Evolutionary conservation across 2,797 vertebrate species (phyloP).

Genomic region (Tangara arthus): DNA sequence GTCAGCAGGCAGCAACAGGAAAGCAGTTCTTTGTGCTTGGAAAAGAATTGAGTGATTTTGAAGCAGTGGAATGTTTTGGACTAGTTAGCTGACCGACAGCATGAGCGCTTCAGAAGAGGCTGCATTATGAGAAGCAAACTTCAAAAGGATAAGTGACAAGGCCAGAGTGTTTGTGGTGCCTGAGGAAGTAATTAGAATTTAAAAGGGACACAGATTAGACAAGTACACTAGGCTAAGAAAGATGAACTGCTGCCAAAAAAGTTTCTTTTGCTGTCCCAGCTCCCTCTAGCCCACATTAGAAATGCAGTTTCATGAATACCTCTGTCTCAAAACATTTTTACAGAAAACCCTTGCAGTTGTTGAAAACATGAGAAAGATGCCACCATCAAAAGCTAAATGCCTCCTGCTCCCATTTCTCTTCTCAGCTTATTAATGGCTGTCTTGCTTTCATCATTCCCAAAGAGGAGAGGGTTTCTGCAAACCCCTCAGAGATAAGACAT

Average conservation of each 20-base stretch:
- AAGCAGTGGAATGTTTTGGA: slow-evolving; percentile 15
- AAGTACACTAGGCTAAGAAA: slow-evolving; percentile 13
- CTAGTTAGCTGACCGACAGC: slow-evolving; percentile 7
- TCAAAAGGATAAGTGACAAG: slow-evolving; percentile 61
- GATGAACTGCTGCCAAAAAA: slow-evolving; percentile 41
- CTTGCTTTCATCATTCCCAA: background rate
- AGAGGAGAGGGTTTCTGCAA: background rate
- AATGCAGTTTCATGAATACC: background rate
- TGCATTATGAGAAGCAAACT: slow-evolving; percentile 51
- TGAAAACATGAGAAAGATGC: background rate
- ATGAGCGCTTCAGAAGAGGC: slow-evolving; percentile 33
- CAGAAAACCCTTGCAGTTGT: background rate
- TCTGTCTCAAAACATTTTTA: background rate
- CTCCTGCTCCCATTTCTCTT: background rate
- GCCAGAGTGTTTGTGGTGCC: slow-evolving; percentile 54
- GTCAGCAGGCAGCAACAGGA: slow-evolving; percentile 31
- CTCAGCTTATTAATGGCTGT: background rate
- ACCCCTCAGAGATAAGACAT: background rate
- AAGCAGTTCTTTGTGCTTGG: background rate
- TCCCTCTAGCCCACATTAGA: background rate
- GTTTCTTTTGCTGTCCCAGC: slow-evolving; percentile 4
- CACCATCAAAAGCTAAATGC: background rate
- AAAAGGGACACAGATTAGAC: slow-evolving; percentile 37
- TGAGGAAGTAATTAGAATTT: slow-evolving; percentile 70
- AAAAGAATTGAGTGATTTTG: slow-evolving; percentile 25